Conservation (phyloP, 64 coral and sea anemone species). For the Astreopora myriophthalma region DNA sequence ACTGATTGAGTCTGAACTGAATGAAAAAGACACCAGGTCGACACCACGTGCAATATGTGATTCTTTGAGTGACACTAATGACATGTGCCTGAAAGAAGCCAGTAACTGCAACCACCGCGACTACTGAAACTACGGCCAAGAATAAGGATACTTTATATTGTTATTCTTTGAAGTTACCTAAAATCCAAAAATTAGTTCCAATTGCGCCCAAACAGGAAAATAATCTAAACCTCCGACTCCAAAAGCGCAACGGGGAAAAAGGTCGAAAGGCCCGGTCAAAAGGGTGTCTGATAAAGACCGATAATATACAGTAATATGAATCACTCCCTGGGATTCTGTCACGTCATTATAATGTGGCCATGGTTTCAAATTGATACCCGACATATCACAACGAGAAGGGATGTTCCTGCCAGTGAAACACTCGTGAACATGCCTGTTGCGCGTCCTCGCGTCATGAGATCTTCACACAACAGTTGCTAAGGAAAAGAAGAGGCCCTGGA, state of each 20-base stretch:
- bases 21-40: neutral
- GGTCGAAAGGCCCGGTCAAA: neutral
- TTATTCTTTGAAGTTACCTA: constrained; percentile 18
- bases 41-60: neutral
- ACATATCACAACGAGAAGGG: neutral
- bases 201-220: neutral
- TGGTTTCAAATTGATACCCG: neutral
- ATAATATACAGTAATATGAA: constrained; percentile 11
- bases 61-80: neutral
- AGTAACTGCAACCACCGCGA: neutral
- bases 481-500: neutral
- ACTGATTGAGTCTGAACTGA: constrained; percentile 1
- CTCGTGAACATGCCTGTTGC: neutral
- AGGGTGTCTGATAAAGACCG: constrained; percentile 24
- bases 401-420: neutral
- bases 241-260: constrained; percentile 10
- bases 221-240: neutral
- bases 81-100: neutral
- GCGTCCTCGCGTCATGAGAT: neutral
- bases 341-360: neutral
- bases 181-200: constrained; percentile 10
- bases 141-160: constrained; percentile 30
- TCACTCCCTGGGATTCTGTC: neutral
- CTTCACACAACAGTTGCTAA: neutral
- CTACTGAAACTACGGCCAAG: constrained; percentile 25